Base-by-base conservation (phyloP, 2,888 invertebrate species). In the Phyllotreta striolata region DNA sequence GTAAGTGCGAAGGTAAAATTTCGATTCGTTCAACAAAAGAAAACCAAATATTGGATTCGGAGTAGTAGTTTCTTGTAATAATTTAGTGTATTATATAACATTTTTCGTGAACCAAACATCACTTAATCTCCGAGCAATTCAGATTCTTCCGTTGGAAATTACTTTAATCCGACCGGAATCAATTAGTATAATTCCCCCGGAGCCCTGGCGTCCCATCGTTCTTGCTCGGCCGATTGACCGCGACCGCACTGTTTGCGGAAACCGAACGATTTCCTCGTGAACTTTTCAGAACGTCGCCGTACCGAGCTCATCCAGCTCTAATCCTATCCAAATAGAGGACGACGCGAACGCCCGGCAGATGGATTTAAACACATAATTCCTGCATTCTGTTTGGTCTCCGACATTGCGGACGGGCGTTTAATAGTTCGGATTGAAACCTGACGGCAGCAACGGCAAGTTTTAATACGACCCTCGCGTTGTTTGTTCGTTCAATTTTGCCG, bases 281-380 rank as follows among this genome's bases (percentile, higher is more conserved):
- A 55, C 55, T 62, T 55, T 49, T 55, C 49, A 49, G 39, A 24
- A 62, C 41, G 40, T 49, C 54, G 37, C 12, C 41, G 49, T 55
- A 62, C 47, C 34, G 41, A 40, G 54, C 62, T 55, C 62, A 62
- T 55, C 55, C 62, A 40, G 37, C 55, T 62, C 55, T 41, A 62
- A 62, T 62, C 49, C 55, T 55, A 38, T 55, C 55, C 55, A 55
- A 62, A 62, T 62, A 55, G 55, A 62, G 55, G 55, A 51, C 55
- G 47, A 55, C 44, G 46, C 61, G 61, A 47, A 61, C 44, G 37
- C 46, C 24, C 13, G 34, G 56, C 62, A 55, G 62, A 62, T 55
- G 40, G 39, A 55, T 62, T 55, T 55, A 62, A 62, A 62, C 55
- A 62, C 62, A 62, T 62, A 46, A 55, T 62, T 62, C 47, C 55